Base-by-base conservation (phyloP, 2,113 vertebrate genomes). In the Bettongia penicillata region DNA sequence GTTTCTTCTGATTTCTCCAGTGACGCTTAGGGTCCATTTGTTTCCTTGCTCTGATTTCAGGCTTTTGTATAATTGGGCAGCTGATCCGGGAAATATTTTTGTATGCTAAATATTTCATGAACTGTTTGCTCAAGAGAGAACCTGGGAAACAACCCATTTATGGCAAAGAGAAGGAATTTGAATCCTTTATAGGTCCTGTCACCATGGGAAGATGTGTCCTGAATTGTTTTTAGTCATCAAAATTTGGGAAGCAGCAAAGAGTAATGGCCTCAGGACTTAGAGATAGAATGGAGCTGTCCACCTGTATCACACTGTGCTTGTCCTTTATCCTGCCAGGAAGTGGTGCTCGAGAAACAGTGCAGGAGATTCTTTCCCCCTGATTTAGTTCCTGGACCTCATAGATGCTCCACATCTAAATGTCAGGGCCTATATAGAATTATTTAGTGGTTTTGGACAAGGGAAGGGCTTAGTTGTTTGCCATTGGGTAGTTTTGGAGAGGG, bases 281-380 rank as follows among this genome's bases (percentile, higher is more conserved):
- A 49, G 51, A 43, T 26, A 91, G 61, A 96, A 23, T 5, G 28
- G 51, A 57, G 68, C 57, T 89, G 48, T 53, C 49, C 51, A 91
- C 68, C 16, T 23, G 14, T 84, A 6, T 43, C 68, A 84, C 19
- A 43, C 2, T 6, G 7, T 84, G 31, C 92, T 92, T 96, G 53
- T 96, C 96, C 84, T 23, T 52, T 26, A 48, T 31, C 12, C 92
- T 91, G 52, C 37, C 28, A 28, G 93, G 94, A 68, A 93, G 91
- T 51, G 91, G 25, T 50, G 57, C 93, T 93, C 26, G 93, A 93
- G 77, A 91, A 94, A 48, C 52, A 90, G 89, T 31, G 52, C 22
- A 50, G 28, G 53, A 37, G 61, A 92, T 14, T 94, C 57, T 84
- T 96, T 95, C 90, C 53, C 96, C 19, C n/a, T 55, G 37, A 49